Evolutionary conservation across 2,113 vertebrate species (phyloP), one percentile per base, ranked within the genome.

Genomic region (Sphyrna mokarran): DNA sequence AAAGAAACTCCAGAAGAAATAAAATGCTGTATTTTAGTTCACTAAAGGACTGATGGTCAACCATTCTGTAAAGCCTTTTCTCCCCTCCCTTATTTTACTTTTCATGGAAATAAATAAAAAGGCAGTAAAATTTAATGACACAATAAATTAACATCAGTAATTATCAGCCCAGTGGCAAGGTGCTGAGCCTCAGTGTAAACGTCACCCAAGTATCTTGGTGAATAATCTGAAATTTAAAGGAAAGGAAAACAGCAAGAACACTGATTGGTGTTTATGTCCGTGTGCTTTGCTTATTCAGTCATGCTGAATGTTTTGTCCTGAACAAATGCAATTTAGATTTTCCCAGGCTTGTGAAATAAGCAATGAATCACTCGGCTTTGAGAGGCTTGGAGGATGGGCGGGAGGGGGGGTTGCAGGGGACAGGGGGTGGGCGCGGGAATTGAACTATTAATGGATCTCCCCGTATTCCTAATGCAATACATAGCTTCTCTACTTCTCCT

Each of bases 341-440:
- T 96, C 72, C 58, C 76, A 96, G 14, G 87, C 93, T 2, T 70
- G 9, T 96, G 96, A 96, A 97, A 54, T 43, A n/a, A 96, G 95
- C 0, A 96, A 16, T 86, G 96, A 80, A 61, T 76, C 54, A 23
- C 66, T 43, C 48, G 87, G 72, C 91, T 43, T 70, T 95, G 87
- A 87, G 69, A 93, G 14, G 16, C 18, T 86, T 86, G 7, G 1
- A 29, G 13, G 69, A 22, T 40, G 63, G 33, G 80, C 13, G 40
- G 40, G 95, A 48, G 22, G 16, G 26, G 68, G 14, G 43, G 18
- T 54, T 2, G 48, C 48, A 54, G 48, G 48, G 48, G 48, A 54
- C 48, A 54, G 86, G 58, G 58, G 33, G 16, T 33, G 26, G 14
- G 61, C 16, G 61, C 29, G 43, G 43, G 61, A 95, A n/a, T 89